Percentiles rank a stretch among this genome's conserved stretches.
phyloP scores from a whole-genome alignment of 2,888 invertebrate species.

The Drosophila setosimentum region DNA sequence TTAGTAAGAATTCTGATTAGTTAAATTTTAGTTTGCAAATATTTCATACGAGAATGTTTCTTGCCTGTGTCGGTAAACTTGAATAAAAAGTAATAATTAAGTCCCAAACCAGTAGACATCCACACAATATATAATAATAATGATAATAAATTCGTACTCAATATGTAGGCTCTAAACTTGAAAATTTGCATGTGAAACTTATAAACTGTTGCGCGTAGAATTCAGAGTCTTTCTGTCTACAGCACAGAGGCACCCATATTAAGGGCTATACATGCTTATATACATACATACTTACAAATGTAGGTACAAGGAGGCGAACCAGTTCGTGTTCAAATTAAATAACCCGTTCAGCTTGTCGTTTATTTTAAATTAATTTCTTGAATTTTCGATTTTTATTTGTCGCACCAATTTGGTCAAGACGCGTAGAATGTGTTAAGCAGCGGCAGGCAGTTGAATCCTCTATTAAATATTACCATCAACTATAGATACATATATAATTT shows the following conservation, averaged over 20 bases:
- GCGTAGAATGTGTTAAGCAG: conserved; percentile 65
- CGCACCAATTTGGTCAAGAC: conserved; percentile 56
- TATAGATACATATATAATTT: background rate
- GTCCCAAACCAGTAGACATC: conserved; percentile 22
- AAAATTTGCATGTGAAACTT: conserved; percentile 70
- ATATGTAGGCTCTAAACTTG: conserved; percentile 37
- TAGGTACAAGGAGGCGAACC: conserved; percentile 51
- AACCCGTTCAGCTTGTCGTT: conserved; percentile 60
- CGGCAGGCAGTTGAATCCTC: conserved; percentile 36
- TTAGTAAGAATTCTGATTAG: conserved; percentile 10
- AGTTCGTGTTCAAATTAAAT: conserved; percentile 65
- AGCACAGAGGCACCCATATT: conserved; percentile 18
- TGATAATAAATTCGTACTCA: conserved; percentile 37
- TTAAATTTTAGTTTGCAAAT: conserved; percentile 5
- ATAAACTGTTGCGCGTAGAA: conserved; percentile 58
- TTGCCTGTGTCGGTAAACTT: conserved; percentile 42
- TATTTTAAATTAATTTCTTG: conserved; percentile 67
- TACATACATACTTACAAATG: conserved; percentile 9
- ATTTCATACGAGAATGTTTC: conserved; percentile 40
- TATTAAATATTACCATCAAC: conserved; percentile 11
- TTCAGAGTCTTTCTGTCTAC: conserved; percentile 50
- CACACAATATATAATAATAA: background rate
- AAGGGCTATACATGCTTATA: conserved; percentile 4
- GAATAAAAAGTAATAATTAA: conserved; percentile 26
- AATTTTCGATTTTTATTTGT: conserved; percentile 46